Conservation (phyloP, 35 echinoderm and acorn worm genomes). For the Acanthaster planci region DNA sequence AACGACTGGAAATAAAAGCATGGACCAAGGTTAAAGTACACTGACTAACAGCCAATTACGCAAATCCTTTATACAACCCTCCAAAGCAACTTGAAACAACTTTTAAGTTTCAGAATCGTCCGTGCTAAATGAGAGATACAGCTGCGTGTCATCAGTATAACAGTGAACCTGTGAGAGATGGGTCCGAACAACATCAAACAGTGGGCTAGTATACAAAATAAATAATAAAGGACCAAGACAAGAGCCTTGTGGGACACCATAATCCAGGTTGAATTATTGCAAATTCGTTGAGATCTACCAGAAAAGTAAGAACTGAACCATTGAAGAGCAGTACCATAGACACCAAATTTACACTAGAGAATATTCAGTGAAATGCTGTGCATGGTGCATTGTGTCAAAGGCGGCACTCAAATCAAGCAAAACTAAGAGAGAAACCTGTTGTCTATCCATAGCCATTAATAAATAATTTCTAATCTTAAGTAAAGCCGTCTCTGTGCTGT, state of each 20-base stretch:
- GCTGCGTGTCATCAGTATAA: too few species aligned
- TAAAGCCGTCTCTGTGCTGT: too few species aligned
- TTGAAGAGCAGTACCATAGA: neutral
- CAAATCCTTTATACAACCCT: constrained; percentile 3
- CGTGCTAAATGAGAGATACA: neutral
- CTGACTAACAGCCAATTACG: neutral
- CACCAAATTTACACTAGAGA: neutral
- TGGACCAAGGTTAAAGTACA: neutral
- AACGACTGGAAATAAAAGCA: constrained; percentile 37
- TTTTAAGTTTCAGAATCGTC: neutral
- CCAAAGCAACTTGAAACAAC: neutral
- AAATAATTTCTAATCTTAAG: too few species aligned
- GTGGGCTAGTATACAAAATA: constrained; percentile 21
- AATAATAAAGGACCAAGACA: neutral
- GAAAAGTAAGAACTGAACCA: constrained; percentile 9
- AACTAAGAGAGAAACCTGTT: too few species aligned
- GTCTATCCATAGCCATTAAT: too few species aligned
- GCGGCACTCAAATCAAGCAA: too few species aligned
- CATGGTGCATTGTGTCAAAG: too few species aligned
- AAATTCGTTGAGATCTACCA: neutral
- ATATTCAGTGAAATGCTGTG: too few species aligned
- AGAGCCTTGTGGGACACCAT: neutral
- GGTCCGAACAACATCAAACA: neutral
- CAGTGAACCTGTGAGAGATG: neutral
- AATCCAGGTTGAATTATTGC: neutral